Conservation (phyloP, 2,113 vertebrate genomes). For the Gnathonemus echidnorhynchus region DNA sequence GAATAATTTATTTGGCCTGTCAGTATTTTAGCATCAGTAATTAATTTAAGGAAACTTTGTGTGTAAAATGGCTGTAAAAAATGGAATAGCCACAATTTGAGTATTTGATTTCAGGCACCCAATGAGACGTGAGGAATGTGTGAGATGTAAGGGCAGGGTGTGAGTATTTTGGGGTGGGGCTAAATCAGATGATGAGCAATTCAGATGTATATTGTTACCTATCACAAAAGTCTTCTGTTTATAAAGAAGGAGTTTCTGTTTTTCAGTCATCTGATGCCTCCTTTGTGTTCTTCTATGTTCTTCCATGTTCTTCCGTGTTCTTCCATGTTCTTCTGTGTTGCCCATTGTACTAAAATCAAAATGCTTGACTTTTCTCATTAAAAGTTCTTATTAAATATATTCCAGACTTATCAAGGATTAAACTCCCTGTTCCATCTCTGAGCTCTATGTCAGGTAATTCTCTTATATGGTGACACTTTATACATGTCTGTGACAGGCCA, state of each 20-base stretch:
- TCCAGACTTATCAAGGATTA: background rate
- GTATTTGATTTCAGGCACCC: background rate
- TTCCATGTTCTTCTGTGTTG: background rate
- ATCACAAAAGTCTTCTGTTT: background rate
- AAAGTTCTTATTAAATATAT: background rate
- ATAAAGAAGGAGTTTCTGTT: background rate
- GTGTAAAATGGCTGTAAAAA: background rate
- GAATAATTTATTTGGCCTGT: background rate
- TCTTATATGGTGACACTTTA: background rate
- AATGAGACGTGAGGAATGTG: background rate
- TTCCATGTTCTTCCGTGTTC: background rate
- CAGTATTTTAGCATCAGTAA: background rate
- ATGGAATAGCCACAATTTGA: background rate
- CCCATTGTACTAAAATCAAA: background rate
- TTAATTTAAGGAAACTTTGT: background rate
- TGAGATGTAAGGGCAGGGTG: background rate
- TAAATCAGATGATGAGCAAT: background rate
- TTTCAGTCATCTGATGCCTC: background rate
- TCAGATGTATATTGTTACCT: background rate
- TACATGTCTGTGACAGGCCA: background rate
- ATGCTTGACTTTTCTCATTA: background rate
- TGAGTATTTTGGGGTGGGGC: background rate
- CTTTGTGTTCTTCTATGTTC: background rate
- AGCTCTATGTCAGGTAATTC: background rate
- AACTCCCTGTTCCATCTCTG: background rate